Percentiles rank a stretch among this genome's conserved stretches.
Conservation (phyloP, 2,888 invertebrate species). For the Trissoscelio sp. region DNA sequence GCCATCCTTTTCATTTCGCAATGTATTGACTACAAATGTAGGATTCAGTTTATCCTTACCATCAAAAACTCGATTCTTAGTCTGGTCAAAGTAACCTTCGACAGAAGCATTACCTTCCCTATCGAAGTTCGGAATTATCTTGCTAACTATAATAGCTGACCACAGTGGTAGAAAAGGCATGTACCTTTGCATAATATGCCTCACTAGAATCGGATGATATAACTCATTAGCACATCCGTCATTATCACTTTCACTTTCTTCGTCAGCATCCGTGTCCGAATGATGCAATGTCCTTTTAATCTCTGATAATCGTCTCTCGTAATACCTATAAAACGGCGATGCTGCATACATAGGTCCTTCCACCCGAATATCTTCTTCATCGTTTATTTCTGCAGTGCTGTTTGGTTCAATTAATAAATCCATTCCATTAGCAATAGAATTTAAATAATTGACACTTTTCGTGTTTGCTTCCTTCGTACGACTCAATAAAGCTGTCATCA, state of each 20-base stretch:
- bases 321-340: conserved; percentile 14
- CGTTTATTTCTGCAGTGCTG: not conserved
- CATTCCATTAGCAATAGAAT: not conserved
- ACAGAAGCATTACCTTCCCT: conserved; percentile 19
- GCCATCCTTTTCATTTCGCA: too few relatives aligned
- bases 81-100: conserved; percentile 1
- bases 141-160: not conserved
- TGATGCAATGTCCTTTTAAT: not conserved
- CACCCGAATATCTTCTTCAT: not conserved
- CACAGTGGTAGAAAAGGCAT: conserved; percentile 25
- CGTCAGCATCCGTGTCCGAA: not conserved
- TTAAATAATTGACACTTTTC: not conserved
- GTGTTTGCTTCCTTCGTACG: not conserved
- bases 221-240: not conserved
- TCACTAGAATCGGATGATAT: not conserved
- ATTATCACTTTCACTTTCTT: not conserved
- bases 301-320: not conserved
- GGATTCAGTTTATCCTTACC: not conserved
- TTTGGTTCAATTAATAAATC: not conserved
- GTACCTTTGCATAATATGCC: conserved; percentile 9
- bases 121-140: conserved; percentile 8
- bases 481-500: conserved; percentile 5
- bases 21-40: too few relatives aligned
- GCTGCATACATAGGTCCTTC: not conserved
- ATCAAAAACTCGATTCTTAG: not conserved